phyloP scores from a whole-genome alignment of 53 echinoderm and acorn worm genomes.

The Holothuria scabra region DNA sequence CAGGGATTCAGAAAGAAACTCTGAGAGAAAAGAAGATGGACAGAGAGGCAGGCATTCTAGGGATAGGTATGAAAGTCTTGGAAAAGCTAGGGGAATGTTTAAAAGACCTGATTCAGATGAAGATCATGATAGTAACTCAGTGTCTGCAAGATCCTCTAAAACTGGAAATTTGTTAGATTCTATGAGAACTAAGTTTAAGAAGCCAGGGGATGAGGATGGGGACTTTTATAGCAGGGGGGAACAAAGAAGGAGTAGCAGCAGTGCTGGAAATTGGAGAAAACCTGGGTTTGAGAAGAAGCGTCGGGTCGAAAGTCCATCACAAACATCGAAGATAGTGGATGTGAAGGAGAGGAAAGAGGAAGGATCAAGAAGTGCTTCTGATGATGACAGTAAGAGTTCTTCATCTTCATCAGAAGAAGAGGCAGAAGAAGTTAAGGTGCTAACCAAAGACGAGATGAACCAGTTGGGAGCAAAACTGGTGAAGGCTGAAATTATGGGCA shows the following conservation, averaged over 20 bases:
- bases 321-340: neutral
- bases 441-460: slow-evolving; percentile 93
- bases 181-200: slow-evolving; percentile 63
- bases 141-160: slow-evolving; percentile 21
- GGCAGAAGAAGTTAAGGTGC: slow-evolving; percentile 40
- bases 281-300: slow-evolving; percentile 67
- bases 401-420: slow-evolving; percentile 40
- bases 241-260: neutral
- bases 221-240: neutral
- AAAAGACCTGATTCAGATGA: slow-evolving; percentile 51
- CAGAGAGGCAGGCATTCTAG: neutral
- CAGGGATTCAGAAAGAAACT: slow-evolving; percentile 14
- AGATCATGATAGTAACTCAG: neutral
- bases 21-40: slow-evolving; percentile 7
- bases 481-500: slow-evolving; percentile 96
- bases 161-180: slow-evolving; percentile 38
- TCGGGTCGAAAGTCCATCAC: slow-evolving; percentile 19
- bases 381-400: slow-evolving; percentile 52
- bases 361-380: neutral
- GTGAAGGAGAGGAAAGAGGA: neutral
- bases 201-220: slow-evolving; percentile 62
- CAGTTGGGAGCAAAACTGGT: slow-evolving; percentile 92
- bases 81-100: slow-evolving; percentile 36
- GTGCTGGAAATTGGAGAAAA: slow-evolving; percentile 65
- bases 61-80: neutral